Base-by-base conservation (phyloP, 2,113 vertebrate genomes). In the Dipodomys merriami region DNA sequence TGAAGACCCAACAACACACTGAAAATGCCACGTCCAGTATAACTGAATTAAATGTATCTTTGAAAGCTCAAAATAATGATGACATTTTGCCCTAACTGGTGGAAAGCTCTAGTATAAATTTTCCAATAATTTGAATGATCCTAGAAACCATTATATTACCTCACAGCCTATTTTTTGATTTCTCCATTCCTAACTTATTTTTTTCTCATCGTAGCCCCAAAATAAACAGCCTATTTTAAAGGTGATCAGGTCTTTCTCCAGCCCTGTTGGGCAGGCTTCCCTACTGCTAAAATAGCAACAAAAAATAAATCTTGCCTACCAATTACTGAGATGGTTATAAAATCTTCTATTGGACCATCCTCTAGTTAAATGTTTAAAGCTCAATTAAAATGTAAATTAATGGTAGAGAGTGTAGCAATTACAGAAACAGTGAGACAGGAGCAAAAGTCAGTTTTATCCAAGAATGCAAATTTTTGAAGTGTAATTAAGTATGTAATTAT, bases 381-480 rank as follows among this genome's bases (percentile, higher is more conserved):
- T 95, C 90, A 93, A 93, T 96, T 96, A 97, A 98, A 97, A 97
- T 95, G 89, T 69, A 97, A 97, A 97, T 97, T 95, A 92, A 86
- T 4, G 91, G 81, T 81, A 96, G 78, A 91, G 33, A 94, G 90
- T 85, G 5, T 23, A 93, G 29, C 76, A 91, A 84, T 79, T 78
- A 93, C 9, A 78, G 65, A 71, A 95, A 84, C 1, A 92, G 25
- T 27, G 9, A 88, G 91, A 91, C 20, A 93, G 96, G 94, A 30
- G 53, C 60, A 94, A 97, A 96, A 95, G 53, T 2, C 68, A 92
- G 25, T 68, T 96, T 95, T 83, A 95, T 60, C 27, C 68, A 96
- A 69, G 86, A 96, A 95, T 80, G 33, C 72, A 97, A 96, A 96
- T 80, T n/a, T 92, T 83, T 81, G 16, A 95, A n/a, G 46, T 92